Evolutionary conservation across 2,797 vertebrate genomes (phyloP), one percentile per base, ranked within the genome.

Genomic region (Babyrousa celebensis): DNA sequence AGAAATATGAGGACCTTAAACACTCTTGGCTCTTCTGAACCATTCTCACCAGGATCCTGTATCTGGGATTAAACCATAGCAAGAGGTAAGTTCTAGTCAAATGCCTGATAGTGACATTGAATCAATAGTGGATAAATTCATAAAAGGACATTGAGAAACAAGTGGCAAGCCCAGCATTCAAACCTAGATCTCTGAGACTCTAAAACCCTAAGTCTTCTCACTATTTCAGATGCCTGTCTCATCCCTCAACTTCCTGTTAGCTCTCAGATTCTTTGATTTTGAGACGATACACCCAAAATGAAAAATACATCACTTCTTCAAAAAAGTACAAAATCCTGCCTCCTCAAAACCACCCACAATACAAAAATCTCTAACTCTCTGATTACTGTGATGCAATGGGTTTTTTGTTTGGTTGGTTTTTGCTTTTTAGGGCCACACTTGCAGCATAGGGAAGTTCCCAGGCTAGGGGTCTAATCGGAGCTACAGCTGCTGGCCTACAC

Each of bases 21-120:
- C 3, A 9, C 15, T 43, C 54, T 56, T 60, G 36, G 27, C 18
- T 95, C 25, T 21, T 29, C 67, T 68, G 1, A 29, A 48, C 10
- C 6, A 14, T 5, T 56, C 86, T 84, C 58, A 63, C 11, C 43
- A 74, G 71, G 18, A 86, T 4, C 78, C 21, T 7, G 5, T 85
- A 48, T 21, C 52, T 86, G 14, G 12, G 21, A 80, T 95, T 96
- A 95, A 96, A 84, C 18, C 11, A 71, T 74, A 58, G n/a, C 32
- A 75, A 15, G 14, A 91, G 40, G 40, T 70, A 70, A 93, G 74
- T 70, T 74, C 18, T 10, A 78, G 27, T 56, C 60, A 68, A 54
- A 54, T 56, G 54, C 63, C 62, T 71, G 40, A 87, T 25, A 56
- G 11, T 63, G 62, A 80, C 43, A 12, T 6, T 36, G 43, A 27